A percentile compares a stretch with the other conserved stretches of the same genome.
Conservation (phyloP, 2,888 invertebrate species). For the Cryptocheilus praepositus region DNA sequence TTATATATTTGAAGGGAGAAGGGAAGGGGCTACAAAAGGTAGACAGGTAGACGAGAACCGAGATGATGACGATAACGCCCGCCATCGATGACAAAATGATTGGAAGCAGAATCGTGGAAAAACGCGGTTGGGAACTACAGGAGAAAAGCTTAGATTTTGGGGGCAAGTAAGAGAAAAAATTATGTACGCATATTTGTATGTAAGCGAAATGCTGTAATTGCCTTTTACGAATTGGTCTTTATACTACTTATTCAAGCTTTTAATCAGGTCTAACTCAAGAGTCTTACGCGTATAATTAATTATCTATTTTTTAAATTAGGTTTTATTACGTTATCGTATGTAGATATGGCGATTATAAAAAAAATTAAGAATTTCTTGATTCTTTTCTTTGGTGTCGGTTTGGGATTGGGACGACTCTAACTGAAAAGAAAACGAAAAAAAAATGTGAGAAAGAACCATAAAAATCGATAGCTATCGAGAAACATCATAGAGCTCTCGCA, state of each 20-base stretch:
- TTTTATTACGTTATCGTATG: constrained; percentile 17
- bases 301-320: constrained; percentile 15
- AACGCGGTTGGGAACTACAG: not conserved
- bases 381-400: constrained; percentile 58
- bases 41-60: constrained; percentile 7
- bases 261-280: constrained; percentile 54
- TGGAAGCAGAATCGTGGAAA: constrained; percentile 15
- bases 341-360: not conserved
- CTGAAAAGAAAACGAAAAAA: constrained; percentile 51
- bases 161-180: constrained; percentile 40
- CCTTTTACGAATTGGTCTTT: constrained; percentile 41
- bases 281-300: constrained; percentile 51
- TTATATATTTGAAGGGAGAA: constrained; percentile 12
- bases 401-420: constrained; percentile 63
- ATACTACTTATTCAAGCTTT: constrained; percentile 51
- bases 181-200: constrained; percentile 38
- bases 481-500: constrained; percentile 10
- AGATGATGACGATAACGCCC: constrained; percentile 25
- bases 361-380: constrained; percentile 17
- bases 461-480: constrained; percentile 17
- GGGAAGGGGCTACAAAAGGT: constrained; percentile 16
- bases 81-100: constrained; percentile 27
- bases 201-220: constrained; percentile 37
- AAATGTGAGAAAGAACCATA: constrained; percentile 24
- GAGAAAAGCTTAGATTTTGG: constrained; percentile 33